phyloP scores from a whole-genome alignment of 1,140 invertebrate species.

The Saccostrea echinata region DNA sequence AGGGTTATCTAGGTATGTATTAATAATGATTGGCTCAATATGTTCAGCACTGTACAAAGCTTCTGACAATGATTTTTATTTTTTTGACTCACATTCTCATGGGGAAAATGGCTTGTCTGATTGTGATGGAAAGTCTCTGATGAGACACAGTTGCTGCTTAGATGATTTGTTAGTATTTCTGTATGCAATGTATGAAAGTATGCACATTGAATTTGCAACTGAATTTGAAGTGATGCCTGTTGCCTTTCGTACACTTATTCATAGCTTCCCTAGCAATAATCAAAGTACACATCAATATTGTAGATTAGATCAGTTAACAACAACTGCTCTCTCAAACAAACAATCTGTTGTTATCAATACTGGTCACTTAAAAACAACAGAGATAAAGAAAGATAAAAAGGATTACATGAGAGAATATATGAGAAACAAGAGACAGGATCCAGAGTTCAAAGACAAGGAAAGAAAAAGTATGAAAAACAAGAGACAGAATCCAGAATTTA shows the following conservation, averaged over 20 bases:
- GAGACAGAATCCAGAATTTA: neutral
- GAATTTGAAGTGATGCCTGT: conserved; percentile 43
- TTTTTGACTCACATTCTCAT: conserved; percentile 52
- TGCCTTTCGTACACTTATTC: neutral
- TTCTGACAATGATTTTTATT: neutral
- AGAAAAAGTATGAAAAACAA: too few relatives aligned
- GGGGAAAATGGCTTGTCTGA: conserved; percentile 8
- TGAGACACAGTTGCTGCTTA: neutral
- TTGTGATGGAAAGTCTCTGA: conserved; percentile 21
- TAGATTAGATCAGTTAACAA: neutral
- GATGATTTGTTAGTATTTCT: conserved; percentile 24
- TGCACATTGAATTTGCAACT: too few relatives aligned
- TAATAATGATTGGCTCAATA: too few relatives aligned
- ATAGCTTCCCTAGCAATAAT: neutral
- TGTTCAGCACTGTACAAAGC: too few relatives aligned
- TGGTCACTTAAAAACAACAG: too few relatives aligned
- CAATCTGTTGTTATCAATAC: conserved; percentile 4
- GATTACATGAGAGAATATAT: too few relatives aligned
- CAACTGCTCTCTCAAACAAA: neutral
- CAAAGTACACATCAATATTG: too few relatives aligned
- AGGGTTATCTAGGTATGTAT: neutral
- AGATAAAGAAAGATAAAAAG: too few relatives aligned
- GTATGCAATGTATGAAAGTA: conserved; percentile 21
- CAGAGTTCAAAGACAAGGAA: too few relatives aligned
- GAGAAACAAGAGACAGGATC: too few relatives aligned